Conservation (phyloP, 2,113 vertebrate genomes). For the rat (Rattus norvegicus) region GRCr8 NC_086019.1:94845001-94845500, state of each 20-base stretch:
- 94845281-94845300: background rate
- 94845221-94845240: background rate
- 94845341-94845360: background rate
- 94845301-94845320: background rate
- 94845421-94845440: slow-evolving; percentile 22
- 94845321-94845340: background rate
- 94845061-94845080: slow-evolving; percentile 97
- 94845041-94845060: slow-evolving; percentile 93
- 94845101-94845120: slow-evolving; percentile 93
- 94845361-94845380: background rate
- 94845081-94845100: slow-evolving; percentile 92
- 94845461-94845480: background rate
- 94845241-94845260: background rate
- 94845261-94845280: background rate
- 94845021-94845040: slow-evolving; percentile 91
- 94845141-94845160: slow-evolving; percentile 93
- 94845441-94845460: slow-evolving; percentile 39
- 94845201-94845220: background rate
- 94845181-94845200: slow-evolving; percentile 70
- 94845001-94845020: background rate
- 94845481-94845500: background rate
- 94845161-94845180: slow-evolving; percentile 91
- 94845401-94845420: slow-evolving; percentile 42
- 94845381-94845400: slow-evolving; percentile 55
- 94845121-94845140: slow-evolving; percentile 90